phyloP scores from a whole-genome alignment of 1,140 invertebrate species.

The Heliconius hermathena region DNA sequence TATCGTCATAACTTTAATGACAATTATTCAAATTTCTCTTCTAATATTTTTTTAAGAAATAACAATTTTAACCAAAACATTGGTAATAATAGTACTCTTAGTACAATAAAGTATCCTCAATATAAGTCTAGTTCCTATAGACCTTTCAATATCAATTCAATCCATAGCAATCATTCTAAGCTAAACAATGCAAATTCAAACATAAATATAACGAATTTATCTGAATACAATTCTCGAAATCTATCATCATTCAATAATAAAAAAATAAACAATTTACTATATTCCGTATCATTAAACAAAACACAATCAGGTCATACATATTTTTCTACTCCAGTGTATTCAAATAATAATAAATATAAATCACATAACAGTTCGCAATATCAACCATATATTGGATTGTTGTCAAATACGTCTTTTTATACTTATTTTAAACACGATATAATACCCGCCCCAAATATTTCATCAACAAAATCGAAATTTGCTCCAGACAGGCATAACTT shows the following conservation, averaged over 20 bases:
- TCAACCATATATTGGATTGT: neutral
- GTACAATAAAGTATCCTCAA: neutral
- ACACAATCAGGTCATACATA: neutral
- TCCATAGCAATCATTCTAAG: neutral
- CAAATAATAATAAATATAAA: neutral
- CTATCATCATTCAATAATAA: neutral
- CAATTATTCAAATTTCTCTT: neutral
- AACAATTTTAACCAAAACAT: neutral
- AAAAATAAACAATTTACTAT: neutral
- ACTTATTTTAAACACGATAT: neutral
- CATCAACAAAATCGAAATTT: neutral
- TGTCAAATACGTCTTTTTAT: neutral
- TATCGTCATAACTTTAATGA: no score
- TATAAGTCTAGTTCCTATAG: neutral
- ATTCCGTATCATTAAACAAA: neutral
- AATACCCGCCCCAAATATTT: neutral
- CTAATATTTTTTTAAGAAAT: neutral
- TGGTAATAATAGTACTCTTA: neutral
- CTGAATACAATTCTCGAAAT: neutral
- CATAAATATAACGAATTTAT: neutral
- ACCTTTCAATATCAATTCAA: neutral
- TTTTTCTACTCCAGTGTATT: neutral
- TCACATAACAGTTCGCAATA: neutral
- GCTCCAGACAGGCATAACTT: neutral
- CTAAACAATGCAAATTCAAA: neutral